Base-by-base conservation (phyloP, 2,888 invertebrate species). In the Cheilosia scutellata region DNA sequence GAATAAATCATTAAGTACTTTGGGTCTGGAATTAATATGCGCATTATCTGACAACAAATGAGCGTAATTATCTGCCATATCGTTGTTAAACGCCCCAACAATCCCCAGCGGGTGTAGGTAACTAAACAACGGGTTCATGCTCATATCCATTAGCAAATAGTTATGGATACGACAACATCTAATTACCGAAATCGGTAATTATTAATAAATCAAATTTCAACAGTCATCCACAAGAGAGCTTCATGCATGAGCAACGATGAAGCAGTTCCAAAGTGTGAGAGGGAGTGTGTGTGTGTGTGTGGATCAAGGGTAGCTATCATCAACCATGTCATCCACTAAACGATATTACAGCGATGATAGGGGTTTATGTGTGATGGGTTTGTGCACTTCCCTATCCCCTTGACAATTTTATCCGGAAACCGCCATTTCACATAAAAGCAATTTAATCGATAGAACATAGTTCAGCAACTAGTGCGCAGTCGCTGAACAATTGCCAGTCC, bases 171-270 rank as follows among this genome's bases (percentile, higher is more conserved):
- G 86, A 72, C 86, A 86, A 82, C 86, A 77, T 82, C 82, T 68
- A 86, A 77, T 86, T 76, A 76, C 72, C 20, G 16, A 72, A 68
- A 77, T 57, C 53, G 62, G 76, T 77, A 82, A 86, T 86, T 77
- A 86, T 82, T 86, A 77, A 86, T 86, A 77, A 77, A 86, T 86
- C 76, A 76, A 77, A 55, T 77, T 86, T 86, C 86, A 77, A 68
- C 79, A 49, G 33, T 37, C 53, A 63, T 53, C 44, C 70, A 42
- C 55, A 47, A 11, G 27, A 31, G 53, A 77, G 33, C 47, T 60
- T 47, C 58, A 71, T 49, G 58, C 37, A 49, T 40, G 40, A 58
- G 16, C 47, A 31, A 44, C 44, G 49, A 49, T 37, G 13, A n/a
- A 31, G 44, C 16, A 27, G 40, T 40, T 20, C n/a, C 53, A 66